Base-by-base conservation (phyloP, 2,888 invertebrate species). In the Protonemura montana region DNA sequence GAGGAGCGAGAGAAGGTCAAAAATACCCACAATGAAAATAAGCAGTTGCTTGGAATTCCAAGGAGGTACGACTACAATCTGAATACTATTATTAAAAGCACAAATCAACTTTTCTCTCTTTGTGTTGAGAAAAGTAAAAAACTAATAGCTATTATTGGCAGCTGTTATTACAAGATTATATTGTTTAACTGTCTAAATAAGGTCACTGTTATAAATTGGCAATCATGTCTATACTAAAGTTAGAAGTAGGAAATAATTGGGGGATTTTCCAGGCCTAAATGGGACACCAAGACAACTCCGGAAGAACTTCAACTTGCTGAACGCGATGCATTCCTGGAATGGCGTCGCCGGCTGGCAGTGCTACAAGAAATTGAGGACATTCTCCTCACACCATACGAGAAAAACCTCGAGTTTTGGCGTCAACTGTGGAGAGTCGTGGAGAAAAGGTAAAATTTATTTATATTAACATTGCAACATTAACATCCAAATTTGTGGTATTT, bases 381-480 rank as follows among this genome's bases (percentile, higher is more conserved):
- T 0, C 93, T 97, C 0, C 92, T 99, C 88, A 99, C 99, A 0
- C 99, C 99, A 0, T 99, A 98, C 91, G 99, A 99, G 90, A 96
- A 98, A 90, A 99, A 99, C 92, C 91, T 99, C 27, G 98, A 99
- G 91, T 97, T 99, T 89, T 99, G 99, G 99, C 94, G 98, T 83
- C 99, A 99, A 91, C 91, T 99, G 42, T 99, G 99, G 99, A 94
- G 99, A 89, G 99, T 99, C 0, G 94, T 99, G n/a, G 99, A 99
- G 91, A 94, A 97, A 89, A 94, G 93, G 90, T 90, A 87, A 59
- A 85, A 29, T 35, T 35, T 6, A 35, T 35, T 35, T 35, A 10
- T 35, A 29, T 35, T 35, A 10, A 35, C 5, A 3, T 3, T 3
- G 35, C 35, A 6, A 6, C 10, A 13, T 41, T 85, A 6, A 30